Evolutionary conservation across 2,113 vertebrate genomes (phyloP).

Genomic region (Haemorhous mexicanus): DNA sequence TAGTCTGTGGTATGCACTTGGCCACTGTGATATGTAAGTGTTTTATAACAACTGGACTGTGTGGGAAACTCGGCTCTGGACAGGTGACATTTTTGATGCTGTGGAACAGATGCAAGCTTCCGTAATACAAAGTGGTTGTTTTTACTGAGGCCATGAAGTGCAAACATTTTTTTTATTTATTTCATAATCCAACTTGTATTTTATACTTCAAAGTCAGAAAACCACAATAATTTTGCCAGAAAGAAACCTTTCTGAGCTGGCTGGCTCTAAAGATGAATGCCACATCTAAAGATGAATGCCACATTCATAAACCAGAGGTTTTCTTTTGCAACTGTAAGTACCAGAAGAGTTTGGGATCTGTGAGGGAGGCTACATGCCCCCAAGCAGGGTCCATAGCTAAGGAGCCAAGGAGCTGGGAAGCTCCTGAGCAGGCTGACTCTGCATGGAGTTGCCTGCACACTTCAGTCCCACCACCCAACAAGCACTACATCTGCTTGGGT

Average conservation of each 20-base stretch:
- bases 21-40: background rate
- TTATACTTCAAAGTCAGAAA: background rate
- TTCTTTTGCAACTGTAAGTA: background rate
- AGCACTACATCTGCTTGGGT: background rate
- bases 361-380: background rate
- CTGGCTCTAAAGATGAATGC: background rate
- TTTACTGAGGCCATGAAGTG: background rate
- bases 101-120: background rate
- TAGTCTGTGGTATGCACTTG: background rate
- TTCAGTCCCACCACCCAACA: accelerated
- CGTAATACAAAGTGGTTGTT: background rate
- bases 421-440: background rate
- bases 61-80: background rate
- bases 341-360: background rate
- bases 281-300: background rate
- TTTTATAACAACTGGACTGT: background rate
- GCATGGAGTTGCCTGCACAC: background rate
- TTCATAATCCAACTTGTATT: background rate
- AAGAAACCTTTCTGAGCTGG: background rate
- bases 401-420: background rate
- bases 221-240: background rate
- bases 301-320: background rate
- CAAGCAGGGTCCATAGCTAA: background rate
- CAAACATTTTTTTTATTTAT: background rate
- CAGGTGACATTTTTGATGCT: background rate